Evolutionary conservation across 2,113 vertebrate genomes (phyloP).

Genomic region (Gasterosteus aculeatus): DNA sequence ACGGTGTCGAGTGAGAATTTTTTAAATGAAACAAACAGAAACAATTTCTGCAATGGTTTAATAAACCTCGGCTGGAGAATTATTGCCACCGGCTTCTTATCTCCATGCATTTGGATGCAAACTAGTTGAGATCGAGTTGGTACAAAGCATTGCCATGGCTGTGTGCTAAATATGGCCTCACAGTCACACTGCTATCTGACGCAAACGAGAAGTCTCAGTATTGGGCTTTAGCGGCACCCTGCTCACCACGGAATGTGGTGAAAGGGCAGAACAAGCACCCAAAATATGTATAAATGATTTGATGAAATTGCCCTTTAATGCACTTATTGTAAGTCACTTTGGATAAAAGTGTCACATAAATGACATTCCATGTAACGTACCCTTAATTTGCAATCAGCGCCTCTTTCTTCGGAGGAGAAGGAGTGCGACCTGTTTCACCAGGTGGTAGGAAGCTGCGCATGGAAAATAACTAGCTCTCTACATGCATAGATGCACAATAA

Average conservation of each 20-base stretch:
- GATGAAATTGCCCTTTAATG: too few relatives aligned
- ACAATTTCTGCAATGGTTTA: not conserved
- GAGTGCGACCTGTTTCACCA: slow-evolving; percentile 17
- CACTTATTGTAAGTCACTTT: too few relatives aligned
- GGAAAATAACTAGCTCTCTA: not conserved
- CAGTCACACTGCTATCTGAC: not conserved
- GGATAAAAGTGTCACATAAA: too few relatives aligned
- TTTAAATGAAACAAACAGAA: too few relatives aligned
- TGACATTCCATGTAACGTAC: not conserved
- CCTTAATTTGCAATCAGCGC: slow-evolving; percentile 51
- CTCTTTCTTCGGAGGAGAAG: slow-evolving; percentile 30
- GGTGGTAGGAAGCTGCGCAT: not conserved
- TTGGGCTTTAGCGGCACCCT: too few relatives aligned
- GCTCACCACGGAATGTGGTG: not conserved
- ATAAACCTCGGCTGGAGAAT: not conserved
- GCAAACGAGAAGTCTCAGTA: too few relatives aligned
- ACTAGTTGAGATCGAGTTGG: not conserved
- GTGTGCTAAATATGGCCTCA: not conserved
- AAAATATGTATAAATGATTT: not conserved
- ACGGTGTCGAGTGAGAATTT: too few relatives aligned
- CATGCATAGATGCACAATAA: not conserved
- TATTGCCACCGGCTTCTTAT: not conserved
- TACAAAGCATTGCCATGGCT: not conserved
- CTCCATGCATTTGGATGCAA: slow-evolving; percentile 1
- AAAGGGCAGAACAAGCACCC: not conserved